Percentiles rank a stretch among this genome's conserved stretches.
Evolutionary conservation across 2,888 invertebrate genomes (phyloP).

Genomic region (Cephalotes varians): DNA sequence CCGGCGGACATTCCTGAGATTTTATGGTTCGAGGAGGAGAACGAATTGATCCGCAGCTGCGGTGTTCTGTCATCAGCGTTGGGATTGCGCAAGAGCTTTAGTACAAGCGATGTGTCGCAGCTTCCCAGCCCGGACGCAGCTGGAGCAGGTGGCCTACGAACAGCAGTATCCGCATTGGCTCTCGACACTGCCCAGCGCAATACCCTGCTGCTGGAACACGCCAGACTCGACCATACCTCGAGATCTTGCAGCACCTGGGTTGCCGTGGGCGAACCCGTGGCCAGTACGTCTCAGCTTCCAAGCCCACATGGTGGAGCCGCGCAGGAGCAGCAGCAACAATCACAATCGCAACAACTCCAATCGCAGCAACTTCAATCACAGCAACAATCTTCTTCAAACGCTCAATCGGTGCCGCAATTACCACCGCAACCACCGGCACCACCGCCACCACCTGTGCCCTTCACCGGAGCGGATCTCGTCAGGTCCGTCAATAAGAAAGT

Average conservation of each 20-base stretch:
- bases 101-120: constrained; percentile 92
- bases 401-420: constrained; percentile 52
- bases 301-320: constrained; percentile 91
- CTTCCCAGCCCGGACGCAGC: constrained; percentile 87
- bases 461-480: constrained; percentile 90
- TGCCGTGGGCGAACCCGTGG: constrained; percentile 91
- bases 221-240: constrained; percentile 88
- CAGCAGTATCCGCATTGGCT: constrained; percentile 87
- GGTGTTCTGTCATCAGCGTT: constrained; percentile 92
- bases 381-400: constrained; percentile 69
- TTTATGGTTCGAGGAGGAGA: constrained; percentile 91
- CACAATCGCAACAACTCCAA: constrained; percentile 76
- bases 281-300: constrained; percentile 92
- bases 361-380: constrained; percentile 74
- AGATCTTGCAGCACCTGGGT: constrained; percentile 96
- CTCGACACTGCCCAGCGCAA: constrained; percentile 87
- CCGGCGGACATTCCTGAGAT: constrained; percentile 89
- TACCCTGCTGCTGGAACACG: constrained; percentile 87
- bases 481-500: constrained; percentile 94
- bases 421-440: constrained; percentile 83
- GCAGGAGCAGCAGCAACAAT: constrained; percentile 74
- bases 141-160: constrained; percentile 78
- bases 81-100: constrained; percentile 94
- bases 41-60: constrained; percentile 92
- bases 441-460: constrained; percentile 87